phyloP scores from a whole-genome alignment of 2,888 invertebrate species.

The Lutraria lutraria region DNA sequence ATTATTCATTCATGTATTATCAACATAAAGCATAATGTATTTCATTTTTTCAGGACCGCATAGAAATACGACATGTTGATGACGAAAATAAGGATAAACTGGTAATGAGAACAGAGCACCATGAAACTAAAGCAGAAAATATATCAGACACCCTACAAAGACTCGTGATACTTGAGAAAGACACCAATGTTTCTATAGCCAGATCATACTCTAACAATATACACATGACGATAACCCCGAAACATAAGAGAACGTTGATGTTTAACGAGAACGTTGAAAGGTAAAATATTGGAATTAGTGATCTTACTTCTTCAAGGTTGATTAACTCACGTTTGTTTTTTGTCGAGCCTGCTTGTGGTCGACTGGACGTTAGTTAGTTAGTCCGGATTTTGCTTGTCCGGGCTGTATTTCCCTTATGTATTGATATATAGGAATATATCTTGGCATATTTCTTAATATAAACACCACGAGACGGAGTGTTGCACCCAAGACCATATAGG shows the following conservation, averaged over 20 bases:
- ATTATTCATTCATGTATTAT: too few relatives aligned
- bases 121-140: neutral
- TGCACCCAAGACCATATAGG: too few relatives aligned
- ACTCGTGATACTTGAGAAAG: neutral
- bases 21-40: too few relatives aligned
- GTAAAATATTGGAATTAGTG: neutral
- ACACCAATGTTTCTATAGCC: neutral
- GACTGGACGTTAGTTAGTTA: too few relatives aligned
- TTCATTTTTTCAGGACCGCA: neutral
- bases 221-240: neutral
- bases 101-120: neutral
- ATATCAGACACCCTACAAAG: neutral
- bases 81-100: neutral
- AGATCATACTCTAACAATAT: neutral
- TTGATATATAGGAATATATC: too few relatives aligned
- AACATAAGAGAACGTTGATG: slow-evolving; percentile 11
- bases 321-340: neutral
- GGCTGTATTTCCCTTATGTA: too few relatives aligned
- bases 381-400: too few relatives aligned
- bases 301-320: too few relatives aligned
- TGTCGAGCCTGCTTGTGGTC: too few relatives aligned
- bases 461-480: too few relatives aligned
- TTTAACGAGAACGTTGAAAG: slow-evolving; percentile 40
- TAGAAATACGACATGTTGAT: neutral
- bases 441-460: too few relatives aligned